These are phyloP conservation scores for Caenorhabditis panamensis DNA, from an alignment of 2,888 invertebrate genomes.

Conservation along the genomic window DNA sequence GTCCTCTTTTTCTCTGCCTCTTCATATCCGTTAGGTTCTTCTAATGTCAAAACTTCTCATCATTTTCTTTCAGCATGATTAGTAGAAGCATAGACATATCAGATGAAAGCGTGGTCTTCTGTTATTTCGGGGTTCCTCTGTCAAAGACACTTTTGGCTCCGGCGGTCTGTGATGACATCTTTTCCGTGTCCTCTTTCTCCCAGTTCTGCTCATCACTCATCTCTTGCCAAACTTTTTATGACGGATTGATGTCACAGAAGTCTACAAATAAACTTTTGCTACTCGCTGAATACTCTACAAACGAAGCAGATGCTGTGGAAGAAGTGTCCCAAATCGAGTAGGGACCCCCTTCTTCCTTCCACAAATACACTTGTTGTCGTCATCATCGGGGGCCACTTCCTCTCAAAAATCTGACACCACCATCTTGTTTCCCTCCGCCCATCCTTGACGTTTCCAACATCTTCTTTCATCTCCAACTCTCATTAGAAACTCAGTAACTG, in stretches of 20 bases:
- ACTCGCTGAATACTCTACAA: conserved; percentile 50
- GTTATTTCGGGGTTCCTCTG: background rate
- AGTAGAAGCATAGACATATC: background rate
- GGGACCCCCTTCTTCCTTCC: conserved; percentile 24
- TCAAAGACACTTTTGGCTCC: conserved; percentile 2
- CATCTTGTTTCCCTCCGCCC: conserved; percentile 18
- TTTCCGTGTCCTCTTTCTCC: conserved; percentile 16
- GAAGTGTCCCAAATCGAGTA: conserved; percentile 30
- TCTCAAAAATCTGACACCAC: conserved; percentile 48
- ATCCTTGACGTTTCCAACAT: background rate
- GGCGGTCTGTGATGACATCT: conserved; percentile 33
- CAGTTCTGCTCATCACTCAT: conserved; percentile 47
- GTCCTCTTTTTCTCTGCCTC: background rate
- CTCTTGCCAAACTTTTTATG: conserved; percentile 47
- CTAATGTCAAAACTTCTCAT: background rate
- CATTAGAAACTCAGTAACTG: background rate
- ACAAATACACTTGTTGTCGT: conserved; percentile 45
- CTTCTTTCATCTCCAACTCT: background rate
- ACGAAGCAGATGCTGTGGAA: conserved; percentile 36
- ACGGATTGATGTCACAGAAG: conserved; percentile 55
- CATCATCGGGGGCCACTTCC: conserved; percentile 41
- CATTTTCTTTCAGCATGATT: background rate
- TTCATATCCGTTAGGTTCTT: background rate
- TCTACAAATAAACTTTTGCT: conserved; percentile 53
- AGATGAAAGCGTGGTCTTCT: background rate